A percentile compares a stretch with the other conserved stretches of the same genome.
Evolutionary conservation across 2,113 vertebrate genomes (phyloP).

Genomic region (Entomyzon cyanotis): DNA sequence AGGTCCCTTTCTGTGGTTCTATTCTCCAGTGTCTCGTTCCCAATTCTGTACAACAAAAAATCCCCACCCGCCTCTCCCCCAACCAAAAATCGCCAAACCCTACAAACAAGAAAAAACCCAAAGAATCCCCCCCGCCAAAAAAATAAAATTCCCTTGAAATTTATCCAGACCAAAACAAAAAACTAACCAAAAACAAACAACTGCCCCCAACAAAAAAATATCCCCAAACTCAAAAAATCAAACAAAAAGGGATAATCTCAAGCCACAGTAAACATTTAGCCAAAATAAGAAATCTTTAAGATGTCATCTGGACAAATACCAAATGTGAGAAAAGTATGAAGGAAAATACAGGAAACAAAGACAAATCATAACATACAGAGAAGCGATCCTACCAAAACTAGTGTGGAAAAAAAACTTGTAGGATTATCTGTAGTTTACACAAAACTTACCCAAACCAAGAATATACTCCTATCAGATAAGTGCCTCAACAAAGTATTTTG

Average conservation of each 20-base stretch:
- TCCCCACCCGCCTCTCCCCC: neutral
- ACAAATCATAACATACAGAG: neutral
- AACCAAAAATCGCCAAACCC: fast-evolving
- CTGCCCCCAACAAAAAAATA: too few species aligned
- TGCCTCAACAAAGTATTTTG: neutral
- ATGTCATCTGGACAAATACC: too few species aligned
- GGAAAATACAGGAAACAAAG: neutral
- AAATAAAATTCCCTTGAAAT: too few species aligned
- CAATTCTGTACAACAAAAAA: neutral
- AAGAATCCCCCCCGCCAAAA: neutral
- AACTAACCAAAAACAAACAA: too few species aligned
- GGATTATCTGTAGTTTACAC: neutral
- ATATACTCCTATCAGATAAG: neutral
- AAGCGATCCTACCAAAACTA: neutral
- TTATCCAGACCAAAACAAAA: neutral
- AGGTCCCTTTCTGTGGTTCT: neutral
- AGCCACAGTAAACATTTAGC: too few species aligned
- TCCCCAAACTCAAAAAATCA: too few species aligned
- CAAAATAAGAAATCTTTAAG: too few species aligned
- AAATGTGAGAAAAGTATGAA: neutral
- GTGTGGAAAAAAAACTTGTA: neutral
- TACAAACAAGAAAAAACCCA: neutral
- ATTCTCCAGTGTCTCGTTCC: neutral
- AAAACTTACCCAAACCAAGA: neutral
- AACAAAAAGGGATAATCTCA: too few species aligned